Conservation (phyloP, 2,888 invertebrate genomes). For the Acheta domesticus region DNA sequence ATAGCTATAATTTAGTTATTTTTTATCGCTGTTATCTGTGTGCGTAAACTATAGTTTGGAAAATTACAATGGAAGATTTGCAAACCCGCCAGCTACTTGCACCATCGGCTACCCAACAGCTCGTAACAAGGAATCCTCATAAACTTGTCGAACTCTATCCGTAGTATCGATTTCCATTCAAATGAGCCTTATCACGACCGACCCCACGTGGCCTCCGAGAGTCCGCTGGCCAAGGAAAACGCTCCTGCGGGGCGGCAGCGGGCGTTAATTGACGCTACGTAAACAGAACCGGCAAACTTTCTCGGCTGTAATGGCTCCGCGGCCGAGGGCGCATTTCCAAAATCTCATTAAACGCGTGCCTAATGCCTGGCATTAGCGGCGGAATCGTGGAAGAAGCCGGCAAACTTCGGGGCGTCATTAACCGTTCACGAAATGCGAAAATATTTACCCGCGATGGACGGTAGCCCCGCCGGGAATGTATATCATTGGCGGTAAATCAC, state of each 20-base stretch:
- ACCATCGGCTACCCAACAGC: too few species aligned
- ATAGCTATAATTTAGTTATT: too few species aligned
- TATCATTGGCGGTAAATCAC: not conserved
- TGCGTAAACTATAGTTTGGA: too few species aligned
- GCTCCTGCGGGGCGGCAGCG: not conserved
- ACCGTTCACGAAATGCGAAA: not conserved
- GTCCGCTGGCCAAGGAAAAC: not conserved
- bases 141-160: too few species aligned
- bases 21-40: too few species aligned
- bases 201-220: not conserved
- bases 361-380: constrained; percentile 18
- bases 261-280: not conserved
- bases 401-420: not conserved
- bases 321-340: not conserved
- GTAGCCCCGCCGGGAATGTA: not conserved
- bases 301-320: not conserved
- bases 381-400: not conserved
- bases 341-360: constrained; percentile 5
- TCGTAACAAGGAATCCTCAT: too few species aligned
- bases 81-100: too few species aligned
- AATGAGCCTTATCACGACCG: not conserved
- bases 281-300: not conserved
- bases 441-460: not conserved
- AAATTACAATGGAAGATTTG: too few species aligned
- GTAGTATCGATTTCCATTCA: not conserved